phyloP scores from a whole-genome alignment of 2,113 vertebrate species.

The Burhinus bistriatus region DNA sequence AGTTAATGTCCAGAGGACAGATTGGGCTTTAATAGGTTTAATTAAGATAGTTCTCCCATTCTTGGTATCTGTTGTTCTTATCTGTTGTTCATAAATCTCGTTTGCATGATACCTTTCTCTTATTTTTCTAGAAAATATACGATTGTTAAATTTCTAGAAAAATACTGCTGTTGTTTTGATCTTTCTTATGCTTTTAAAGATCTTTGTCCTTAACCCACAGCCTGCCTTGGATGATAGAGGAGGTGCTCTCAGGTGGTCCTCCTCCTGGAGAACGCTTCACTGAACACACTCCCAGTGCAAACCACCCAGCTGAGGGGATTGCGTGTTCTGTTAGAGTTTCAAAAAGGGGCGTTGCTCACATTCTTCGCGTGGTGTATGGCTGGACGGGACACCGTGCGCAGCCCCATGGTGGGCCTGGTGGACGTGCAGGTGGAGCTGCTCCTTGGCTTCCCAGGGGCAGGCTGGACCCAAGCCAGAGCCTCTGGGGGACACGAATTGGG shows the following conservation, averaged over 20 bases:
- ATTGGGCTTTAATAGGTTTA: neutral
- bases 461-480: neutral
- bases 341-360: neutral
- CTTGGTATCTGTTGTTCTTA: neutral
- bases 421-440: neutral
- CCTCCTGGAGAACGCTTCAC: neutral
- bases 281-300: neutral
- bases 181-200: neutral
- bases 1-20: neutral
- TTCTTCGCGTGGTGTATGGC: too few relatives aligned
- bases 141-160: neutral
- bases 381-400: rapidly evolving
- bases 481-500: neutral
- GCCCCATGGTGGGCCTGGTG: neutral
- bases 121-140: neutral
- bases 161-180: neutral
- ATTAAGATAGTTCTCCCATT: neutral
- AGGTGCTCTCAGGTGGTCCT: neutral
- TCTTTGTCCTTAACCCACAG: neutral
- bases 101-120: neutral
- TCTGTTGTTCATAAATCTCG: neutral
- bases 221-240: neutral
- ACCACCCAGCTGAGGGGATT: neutral
- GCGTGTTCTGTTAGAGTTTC: neutral
- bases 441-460: neutral